Conservation (phyloP, 2,888 invertebrate genomes). For the Leucoma salicis region DNA sequence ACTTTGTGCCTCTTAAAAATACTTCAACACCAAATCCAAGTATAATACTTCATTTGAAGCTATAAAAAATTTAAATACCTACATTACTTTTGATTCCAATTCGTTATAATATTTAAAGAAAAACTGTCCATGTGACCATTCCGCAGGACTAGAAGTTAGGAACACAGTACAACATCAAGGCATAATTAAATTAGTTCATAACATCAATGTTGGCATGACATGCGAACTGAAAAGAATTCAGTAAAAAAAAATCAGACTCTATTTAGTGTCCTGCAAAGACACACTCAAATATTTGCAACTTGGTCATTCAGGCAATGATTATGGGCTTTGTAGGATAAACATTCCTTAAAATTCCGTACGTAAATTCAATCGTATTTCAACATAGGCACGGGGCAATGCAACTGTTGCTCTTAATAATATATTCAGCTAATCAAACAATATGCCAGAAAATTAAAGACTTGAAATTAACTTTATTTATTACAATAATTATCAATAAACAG, state of each 20-base stretch:
- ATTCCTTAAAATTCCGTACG: background rate
- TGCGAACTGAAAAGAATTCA: conserved; percentile 45
- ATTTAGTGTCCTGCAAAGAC: background rate
- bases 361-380: background rate
- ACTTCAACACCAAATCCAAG: too few relatives aligned
- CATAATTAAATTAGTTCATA: conserved; percentile 44
- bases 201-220: conserved; percentile 65
- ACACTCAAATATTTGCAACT: background rate
- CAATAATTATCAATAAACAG: background rate
- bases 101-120: conserved; percentile 34
- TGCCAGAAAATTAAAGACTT: background rate
- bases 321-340: background rate
- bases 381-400: background rate
- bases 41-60: too few relatives aligned
- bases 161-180: conserved; percentile 52
- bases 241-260: conserved; percentile 28
- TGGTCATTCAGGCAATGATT: background rate
- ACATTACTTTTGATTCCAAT: conserved; percentile 47
- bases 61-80: too few relatives aligned
- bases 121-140: conserved; percentile 56
- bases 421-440: background rate
- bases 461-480: background rate
- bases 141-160: conserved; percentile 55
- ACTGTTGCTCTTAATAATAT: background rate
- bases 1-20: too few relatives aligned